These are phyloP conservation scores for Ondatra zibethicus DNA, from an alignment of 2,113 vertebrate species.

Conservation along the genomic window DNA sequence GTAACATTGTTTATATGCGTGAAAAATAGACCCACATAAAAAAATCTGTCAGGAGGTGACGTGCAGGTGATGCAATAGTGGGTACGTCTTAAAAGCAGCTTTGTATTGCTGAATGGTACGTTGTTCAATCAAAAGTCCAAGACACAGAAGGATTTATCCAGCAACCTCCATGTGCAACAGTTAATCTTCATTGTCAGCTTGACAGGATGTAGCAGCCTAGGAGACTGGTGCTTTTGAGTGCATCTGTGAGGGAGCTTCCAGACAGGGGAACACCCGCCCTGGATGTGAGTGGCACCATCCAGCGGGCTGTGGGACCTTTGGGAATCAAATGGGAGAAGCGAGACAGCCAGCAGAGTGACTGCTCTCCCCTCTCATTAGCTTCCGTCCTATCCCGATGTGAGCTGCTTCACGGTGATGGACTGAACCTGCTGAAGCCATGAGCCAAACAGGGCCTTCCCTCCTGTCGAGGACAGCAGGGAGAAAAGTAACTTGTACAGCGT, in stretches of 20 bases:
- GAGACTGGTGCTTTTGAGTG: background rate
- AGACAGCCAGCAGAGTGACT: background rate
- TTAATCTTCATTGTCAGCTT: background rate
- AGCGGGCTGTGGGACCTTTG: background rate
- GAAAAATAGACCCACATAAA: slow-evolving; percentile 24
- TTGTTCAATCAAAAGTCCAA: slow-evolving; percentile 17
- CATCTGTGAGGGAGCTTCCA: background rate
- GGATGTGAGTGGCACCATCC: background rate
- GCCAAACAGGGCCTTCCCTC: too few relatives aligned
- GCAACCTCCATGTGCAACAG: background rate
- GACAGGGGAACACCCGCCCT: background rate
- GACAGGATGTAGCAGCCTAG: background rate
- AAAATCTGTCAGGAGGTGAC: background rate
- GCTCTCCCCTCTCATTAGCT: background rate
- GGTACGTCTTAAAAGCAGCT: background rate
- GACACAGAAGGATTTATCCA: slow-evolving; percentile 9
- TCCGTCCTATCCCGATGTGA: background rate
- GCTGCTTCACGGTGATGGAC: too few relatives aligned
- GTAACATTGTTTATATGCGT: background rate
- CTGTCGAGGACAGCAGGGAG: background rate
- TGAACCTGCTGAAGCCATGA: background rate
- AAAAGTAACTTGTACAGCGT: too few relatives aligned
- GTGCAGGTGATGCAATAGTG: background rate
- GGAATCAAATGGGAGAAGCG: background rate
- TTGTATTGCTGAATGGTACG: slow-evolving; percentile 6